These are phyloP conservation scores for Globodera rostochiensis DNA, from an alignment of 1,140 invertebrate genomes.

Conservation along the genomic window DNA sequence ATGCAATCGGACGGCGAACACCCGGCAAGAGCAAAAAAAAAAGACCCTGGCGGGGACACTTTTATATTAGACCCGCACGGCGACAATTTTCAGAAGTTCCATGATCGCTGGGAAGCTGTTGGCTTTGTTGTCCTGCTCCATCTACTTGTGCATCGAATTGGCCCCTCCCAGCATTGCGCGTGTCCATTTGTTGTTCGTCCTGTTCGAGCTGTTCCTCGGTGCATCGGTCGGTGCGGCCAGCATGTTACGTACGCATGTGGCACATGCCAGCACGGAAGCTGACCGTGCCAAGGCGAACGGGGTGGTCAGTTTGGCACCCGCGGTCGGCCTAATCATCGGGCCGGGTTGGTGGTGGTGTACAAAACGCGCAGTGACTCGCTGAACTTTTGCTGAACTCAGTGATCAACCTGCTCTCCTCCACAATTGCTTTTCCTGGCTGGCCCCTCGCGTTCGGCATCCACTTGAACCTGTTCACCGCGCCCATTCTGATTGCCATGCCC, in stretches of 20 bases:
- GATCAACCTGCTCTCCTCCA: not conserved
- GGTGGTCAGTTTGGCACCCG: conserved; percentile 52
- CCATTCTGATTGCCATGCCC: conserved; percentile 25
- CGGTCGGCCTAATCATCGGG: conserved; percentile 52
- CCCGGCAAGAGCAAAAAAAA: not conserved
- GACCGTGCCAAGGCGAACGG: conserved; percentile 55
- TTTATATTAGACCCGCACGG: conserved; percentile 22
- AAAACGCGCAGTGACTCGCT: not conserved
- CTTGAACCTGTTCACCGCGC: conserved; percentile 30
- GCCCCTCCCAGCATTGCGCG: conserved; percentile 3
- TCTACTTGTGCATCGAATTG: conserved; percentile 53
- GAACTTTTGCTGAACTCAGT: not conserved
- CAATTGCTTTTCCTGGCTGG: not conserved
- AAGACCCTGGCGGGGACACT: not conserved
- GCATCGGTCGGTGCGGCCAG: conserved; percentile 46
- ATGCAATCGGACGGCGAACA: not conserved
- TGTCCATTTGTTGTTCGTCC: conserved; percentile 39
- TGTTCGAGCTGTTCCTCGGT: conserved; percentile 57
- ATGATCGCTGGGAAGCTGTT: conserved; percentile 50
- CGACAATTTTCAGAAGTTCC: conserved; percentile 39
- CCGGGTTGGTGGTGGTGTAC: conserved; percentile 36
- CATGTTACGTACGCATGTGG: conserved; percentile 49
- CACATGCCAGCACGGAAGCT: conserved; percentile 51
- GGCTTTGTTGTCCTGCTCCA: conserved; percentile 48
- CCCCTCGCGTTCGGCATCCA: conserved; percentile 18